Evolutionary conservation across 2,797 vertebrate genomes (phyloP).

Genomic region (Cyclura pinguis): DNA sequence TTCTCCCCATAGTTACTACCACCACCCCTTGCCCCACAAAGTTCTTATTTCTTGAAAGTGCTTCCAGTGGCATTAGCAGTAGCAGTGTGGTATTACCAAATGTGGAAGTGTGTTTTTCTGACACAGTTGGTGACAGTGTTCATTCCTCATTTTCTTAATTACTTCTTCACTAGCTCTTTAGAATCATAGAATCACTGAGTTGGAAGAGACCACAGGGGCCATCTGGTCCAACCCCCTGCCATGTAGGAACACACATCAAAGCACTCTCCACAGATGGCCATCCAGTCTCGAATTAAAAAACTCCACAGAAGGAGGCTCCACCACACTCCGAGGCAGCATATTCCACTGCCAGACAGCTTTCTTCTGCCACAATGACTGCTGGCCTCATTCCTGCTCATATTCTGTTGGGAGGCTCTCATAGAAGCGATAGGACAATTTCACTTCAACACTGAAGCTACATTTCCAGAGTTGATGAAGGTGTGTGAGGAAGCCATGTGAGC

Average conservation of each 20-base stretch:
- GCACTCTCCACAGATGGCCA: too few species aligned
- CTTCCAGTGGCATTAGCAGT: background rate
- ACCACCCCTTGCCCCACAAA: too few species aligned
- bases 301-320: too few species aligned
- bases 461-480: background rate
- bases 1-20: background rate
- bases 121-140: background rate
- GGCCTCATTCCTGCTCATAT: background rate
- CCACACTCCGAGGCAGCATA: too few species aligned
- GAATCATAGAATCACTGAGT: too few species aligned
- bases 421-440: background rate
- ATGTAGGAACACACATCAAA: too few species aligned
- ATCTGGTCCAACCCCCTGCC: too few species aligned
- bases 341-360: too few species aligned
- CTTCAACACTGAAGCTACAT: background rate
- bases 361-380: background rate
- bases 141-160: background rate
- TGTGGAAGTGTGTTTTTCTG: background rate
- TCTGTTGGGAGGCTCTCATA: background rate
- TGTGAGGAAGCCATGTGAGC: background rate
- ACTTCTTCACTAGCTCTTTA: too few species aligned
- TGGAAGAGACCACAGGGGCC: too few species aligned
- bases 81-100: background rate
- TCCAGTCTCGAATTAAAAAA: too few species aligned
- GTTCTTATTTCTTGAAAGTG: background rate